Evolutionary conservation across 2,888 invertebrate genomes (phyloP).

Genomic region (Caenorhabditis sp.): DNA sequence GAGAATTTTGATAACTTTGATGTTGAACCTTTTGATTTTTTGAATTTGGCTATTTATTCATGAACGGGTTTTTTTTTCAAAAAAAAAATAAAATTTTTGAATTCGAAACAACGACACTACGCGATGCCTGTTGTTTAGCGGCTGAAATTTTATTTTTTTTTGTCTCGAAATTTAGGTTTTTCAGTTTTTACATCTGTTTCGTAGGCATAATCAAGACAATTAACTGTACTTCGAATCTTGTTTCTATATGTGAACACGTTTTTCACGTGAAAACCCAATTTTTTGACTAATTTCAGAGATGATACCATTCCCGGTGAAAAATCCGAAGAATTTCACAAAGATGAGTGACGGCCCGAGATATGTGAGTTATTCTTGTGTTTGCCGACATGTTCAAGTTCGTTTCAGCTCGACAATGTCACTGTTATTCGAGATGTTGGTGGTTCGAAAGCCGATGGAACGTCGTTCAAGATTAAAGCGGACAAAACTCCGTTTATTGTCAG

Average conservation of each 20-base stretch:
- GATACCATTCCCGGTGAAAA: neutral
- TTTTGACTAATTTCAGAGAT: no score
- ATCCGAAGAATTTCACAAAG: neutral
- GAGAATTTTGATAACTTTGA: slow-evolving; percentile 17
- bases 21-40: slow-evolving; percentile 29
- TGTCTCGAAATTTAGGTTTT: no score
- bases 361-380: neutral
- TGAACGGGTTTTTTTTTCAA: neutral
- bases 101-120: no score
- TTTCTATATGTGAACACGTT: no score
- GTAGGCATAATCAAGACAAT: no score
- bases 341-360: neutral
- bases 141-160: no score
- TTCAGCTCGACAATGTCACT: neutral
- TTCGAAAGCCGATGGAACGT: neutral
- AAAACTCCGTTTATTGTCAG: neutral
- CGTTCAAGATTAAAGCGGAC: neutral
- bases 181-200: no score
- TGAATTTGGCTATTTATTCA: slow-evolving; percentile 17
- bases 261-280: no score
- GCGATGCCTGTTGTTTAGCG: no score
- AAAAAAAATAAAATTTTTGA: no score
- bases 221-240: no score
- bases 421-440: neutral
- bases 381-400: neutral